Base-by-base conservation (phyloP, 2,888 invertebrate genomes). In the Pharmacophagus antenor region DNA sequence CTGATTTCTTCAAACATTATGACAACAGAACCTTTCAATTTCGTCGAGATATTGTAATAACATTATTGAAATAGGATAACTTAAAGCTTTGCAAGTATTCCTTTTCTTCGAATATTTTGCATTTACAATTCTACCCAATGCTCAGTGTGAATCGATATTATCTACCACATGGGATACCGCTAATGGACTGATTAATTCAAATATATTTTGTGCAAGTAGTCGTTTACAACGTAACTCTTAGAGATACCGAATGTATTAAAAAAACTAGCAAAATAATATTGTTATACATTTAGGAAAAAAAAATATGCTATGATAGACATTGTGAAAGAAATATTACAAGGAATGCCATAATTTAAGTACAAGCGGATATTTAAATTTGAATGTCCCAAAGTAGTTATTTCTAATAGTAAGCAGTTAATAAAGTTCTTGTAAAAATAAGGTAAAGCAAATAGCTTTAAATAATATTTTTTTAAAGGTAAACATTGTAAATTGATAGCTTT, bases 1-100 rank as follows among this genome's bases (percentile, higher is more conserved):
- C 73, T 73, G 72, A 74, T 74, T 67, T 73, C 68, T 65, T 58
- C 66, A 68, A 74, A 76, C 77, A 74, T 73, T 80, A 79, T 80
- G 76, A 77, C 77, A 78, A 80, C 74, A 72, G 70, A 70, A 69
- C 71, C 70, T 73, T 73, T 68, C 72, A 68, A 73, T 71, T 70
- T 72, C 69, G 63, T 60, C 65, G 61, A 67, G 70, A 74, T 74
- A 72, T 72, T 66, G 71, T 66, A 70, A 71, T 71, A 70, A 68
- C 68, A 71, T 65, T 65, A 64, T 67, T 66, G 63, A 51, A 51
- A 61, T 63, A 62, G 62, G 60, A 57, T 59, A 64, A 46, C 51
- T 50, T 42, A 51, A 51, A 31, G 51, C 48, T 58, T 47, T 51
- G 58, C 46, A 37, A 7, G 41, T 57, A 52, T 56, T 54, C 23